Evolutionary conservation across 2,113 vertebrate species (phyloP), one percentile per base, ranked within the genome.

Genomic region (Excalfactoria chinensis): DNA sequence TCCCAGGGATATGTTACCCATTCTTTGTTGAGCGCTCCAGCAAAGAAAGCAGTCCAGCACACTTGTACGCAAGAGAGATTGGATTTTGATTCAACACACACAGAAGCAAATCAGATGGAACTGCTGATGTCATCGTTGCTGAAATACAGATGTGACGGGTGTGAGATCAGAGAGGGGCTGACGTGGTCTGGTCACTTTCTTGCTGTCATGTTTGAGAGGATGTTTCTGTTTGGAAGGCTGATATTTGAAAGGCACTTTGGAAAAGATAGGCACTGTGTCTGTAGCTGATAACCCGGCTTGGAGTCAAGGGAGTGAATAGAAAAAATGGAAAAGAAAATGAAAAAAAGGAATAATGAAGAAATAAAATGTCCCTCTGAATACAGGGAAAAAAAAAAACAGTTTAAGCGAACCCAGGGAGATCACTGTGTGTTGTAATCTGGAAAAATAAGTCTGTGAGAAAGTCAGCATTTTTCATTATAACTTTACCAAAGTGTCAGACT

Each of bases 331-430:
- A 87, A 85, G n/a, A 62, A 84, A 74, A 56, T 59, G 19, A 30
- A 41, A 76, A 93, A 79, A 85, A n/a, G n/a, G 46, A 80, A 32
- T 53, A 86, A 46, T 26, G 60, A 84, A 88, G 64, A 84, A 88
- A 77, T 79, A 80, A 85, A 75, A 75, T 1, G 0, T 56, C 9
- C 71, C 25, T 48, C 21, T 69, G 79, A 89, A 62, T 62, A 48
- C 17, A 13, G 46, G 14, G n/a, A 44, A 73, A 70, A 74, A 35
- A 44, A 73, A 70, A 74, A 77, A 53, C 51, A 30, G 11, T 30
- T 19, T 83, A 48, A 71, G 75, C 79, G 68, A 93, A 84, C 8
- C 1, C 66, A 66, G 25, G 72, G 62, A 79, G 86, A 53, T 56
- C 5, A 2, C 30, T 74, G 1, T 11, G 17, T 51, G 56, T 73